Percentiles rank a stretch among this genome's conserved stretches.
phyloP scores from a whole-genome alignment of 2,888 invertebrate genomes.

The Drosophila robusta region DNA sequence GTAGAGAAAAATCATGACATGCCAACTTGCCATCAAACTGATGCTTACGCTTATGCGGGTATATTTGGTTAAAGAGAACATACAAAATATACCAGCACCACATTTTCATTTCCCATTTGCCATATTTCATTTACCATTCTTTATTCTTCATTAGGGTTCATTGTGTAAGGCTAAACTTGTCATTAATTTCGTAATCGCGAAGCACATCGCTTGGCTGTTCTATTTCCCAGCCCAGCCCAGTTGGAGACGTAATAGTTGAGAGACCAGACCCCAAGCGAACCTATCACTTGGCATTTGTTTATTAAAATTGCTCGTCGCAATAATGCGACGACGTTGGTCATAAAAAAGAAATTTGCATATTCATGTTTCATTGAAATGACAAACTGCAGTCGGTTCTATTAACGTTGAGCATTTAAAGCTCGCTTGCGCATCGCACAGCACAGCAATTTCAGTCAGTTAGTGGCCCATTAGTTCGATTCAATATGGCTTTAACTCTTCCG shows the following conservation, averaged over 20 bases:
- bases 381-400: conserved; percentile 49
- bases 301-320: conserved; percentile 54
- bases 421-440: background rate
- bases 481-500: conserved; percentile 53
- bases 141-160: conserved; percentile 5
- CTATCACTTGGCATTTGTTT: conserved; percentile 58
- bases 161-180: conserved; percentile 45
- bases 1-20: no score
- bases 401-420: conserved; percentile 29
- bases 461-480: conserved; percentile 35
- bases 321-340: conserved; percentile 39
- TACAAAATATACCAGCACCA: background rate
- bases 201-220: conserved; percentile 25
- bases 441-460: conserved; percentile 2
- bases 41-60: background rate
- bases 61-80: background rate
- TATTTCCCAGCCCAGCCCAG: conserved; percentile 11
- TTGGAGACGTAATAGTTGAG: background rate
- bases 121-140: conserved; percentile 22
- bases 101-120: conserved; percentile 3
- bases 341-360: conserved; percentile 70
- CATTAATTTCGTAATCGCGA: conserved; percentile 61
- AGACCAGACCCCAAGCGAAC: conserved; percentile 9
- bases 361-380: conserved; percentile 58
- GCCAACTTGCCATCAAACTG: no score